Evolutionary conservation across 2,797 vertebrate species (phyloP), one percentile per base, ranked within the genome.

Genomic region (Molossus alvarezi): DNA sequence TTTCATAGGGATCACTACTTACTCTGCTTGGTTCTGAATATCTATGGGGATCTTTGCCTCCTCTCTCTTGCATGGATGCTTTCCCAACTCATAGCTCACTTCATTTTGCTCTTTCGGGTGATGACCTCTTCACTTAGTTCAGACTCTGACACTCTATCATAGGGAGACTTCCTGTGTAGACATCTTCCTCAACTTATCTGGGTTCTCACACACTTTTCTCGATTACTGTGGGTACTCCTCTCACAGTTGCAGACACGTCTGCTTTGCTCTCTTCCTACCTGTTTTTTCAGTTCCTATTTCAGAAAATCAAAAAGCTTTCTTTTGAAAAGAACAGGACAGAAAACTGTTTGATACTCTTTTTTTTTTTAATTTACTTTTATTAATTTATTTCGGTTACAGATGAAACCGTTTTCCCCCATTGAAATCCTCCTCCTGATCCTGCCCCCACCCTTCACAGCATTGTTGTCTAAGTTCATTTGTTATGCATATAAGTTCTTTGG

Each of bases 261-360:
- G 29, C 20, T 75, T 84, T 75, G 69, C 27, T 65, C 6, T 91
- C 13, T 15, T 15, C 48, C 48, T 91, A 5, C 48, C 25, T n/a
- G 51, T 55, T 73, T 86, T 77, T 80, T 37, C 4, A 45, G 15
- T 62, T 84, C 33, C 2, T 85, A 29, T 25, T 90, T 95, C 93
- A 73, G 72, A 75, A 92, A 83, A 84, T 69, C 7, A 48, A 73
- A 89, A 87, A 51, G 15, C 29, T 88, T 69, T 83, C 14, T 76
- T 96, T 29, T 83, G 69, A 75, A 93, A 23, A 77, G 62, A 93
- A 8, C 8, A 84, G 3, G 23, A 33, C 14, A 62, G 15, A 87
- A 18, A 83, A 2, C 27, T 91, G 1, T 79, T 92, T 90, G 65
- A 83, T 45, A 73, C 23, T 17, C 27, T 65, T 51, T 45, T 45